Percentiles rank a stretch among this genome's conserved stretches.
phyloP scores from a whole-genome alignment of 2,113 vertebrate species.

The Sterrhoptilus dennistouni region DNA sequence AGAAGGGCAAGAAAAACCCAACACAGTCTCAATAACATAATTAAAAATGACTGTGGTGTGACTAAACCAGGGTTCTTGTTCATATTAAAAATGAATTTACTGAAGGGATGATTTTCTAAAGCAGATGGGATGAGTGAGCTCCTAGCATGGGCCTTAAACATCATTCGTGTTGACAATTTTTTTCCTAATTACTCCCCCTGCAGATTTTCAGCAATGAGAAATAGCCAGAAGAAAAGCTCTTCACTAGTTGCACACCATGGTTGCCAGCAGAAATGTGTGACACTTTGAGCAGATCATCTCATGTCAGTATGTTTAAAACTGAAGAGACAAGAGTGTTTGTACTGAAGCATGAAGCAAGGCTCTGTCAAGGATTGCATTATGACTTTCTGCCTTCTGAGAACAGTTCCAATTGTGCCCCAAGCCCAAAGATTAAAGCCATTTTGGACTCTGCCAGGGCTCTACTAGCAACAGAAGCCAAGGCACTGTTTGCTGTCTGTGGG shows the following conservation, averaged over 20 bases:
- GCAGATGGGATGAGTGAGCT: not conserved
- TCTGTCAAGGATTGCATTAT: not conserved
- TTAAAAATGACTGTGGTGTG: slow-evolving; percentile 30
- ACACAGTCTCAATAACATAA: not conserved
- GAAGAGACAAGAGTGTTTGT: not conserved
- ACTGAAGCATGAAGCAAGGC: not conserved
- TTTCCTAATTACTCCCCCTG: slow-evolving; percentile 9
- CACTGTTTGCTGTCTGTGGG: not conserved
- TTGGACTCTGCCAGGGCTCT: not conserved
- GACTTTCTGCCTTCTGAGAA: not conserved
- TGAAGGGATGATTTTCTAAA: slow-evolving; percentile 5
- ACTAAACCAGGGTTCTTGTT: not conserved
- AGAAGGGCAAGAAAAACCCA: not conserved
- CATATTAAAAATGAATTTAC: slow-evolving; percentile 33
- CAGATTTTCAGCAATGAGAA: not conserved
- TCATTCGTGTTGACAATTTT: not conserved
- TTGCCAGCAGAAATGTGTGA: not conserved
- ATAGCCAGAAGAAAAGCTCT: not conserved
- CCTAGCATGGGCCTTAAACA: not conserved
- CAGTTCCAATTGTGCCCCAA: not conserved
- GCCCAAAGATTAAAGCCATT: not conserved
- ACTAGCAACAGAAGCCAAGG: not conserved
- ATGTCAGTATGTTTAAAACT: not conserved
- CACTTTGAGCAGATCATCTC: not conserved
- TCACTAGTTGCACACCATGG: not conserved